Evolutionary conservation across 1,140 invertebrate genomes (phyloP).

Genomic region (Stratiolaelaps scimitus): DNA sequence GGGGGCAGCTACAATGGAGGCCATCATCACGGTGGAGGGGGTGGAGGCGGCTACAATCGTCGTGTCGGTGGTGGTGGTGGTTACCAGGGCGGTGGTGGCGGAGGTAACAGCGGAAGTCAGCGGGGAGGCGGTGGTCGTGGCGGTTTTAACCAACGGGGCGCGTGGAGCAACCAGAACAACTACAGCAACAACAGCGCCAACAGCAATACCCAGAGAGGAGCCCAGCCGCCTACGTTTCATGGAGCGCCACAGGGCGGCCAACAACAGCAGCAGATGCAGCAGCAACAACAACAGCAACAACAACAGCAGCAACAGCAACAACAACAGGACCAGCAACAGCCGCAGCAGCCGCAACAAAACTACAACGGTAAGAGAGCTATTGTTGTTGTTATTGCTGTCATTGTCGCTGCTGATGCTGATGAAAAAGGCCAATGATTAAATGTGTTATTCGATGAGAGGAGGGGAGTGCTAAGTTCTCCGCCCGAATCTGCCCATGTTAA

Average conservation of each 20-base stretch:
- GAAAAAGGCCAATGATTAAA: too few species aligned
- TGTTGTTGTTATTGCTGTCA: neutral
- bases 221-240: neutral
- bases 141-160: neutral
- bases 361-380: constrained; percentile 11
- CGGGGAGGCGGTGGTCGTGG: constrained; percentile 4
- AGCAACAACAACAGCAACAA: constrained; percentile 9
- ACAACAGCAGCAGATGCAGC: neutral
- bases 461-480: too few species aligned
- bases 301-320: constrained; percentile 13
- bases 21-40: neutral
- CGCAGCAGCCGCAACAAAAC: constrained; percentile 4
- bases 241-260: constrained; percentile 1
- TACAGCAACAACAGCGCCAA: too few species aligned
- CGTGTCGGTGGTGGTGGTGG: neutral
- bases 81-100: neutral
- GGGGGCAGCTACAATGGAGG: constrained; percentile 14
- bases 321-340: neutral
- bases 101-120: neutral
- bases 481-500: too few species aligned
- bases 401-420: too few species aligned
- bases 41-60: constrained; percentile 4
- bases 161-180: too few species aligned
- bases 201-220: too few species aligned
- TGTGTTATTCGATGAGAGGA: too few species aligned